These are phyloP conservation scores for Centruroides sculpturatus DNA, from an alignment of 1,140 invertebrate species.

Conservation along the genomic window DNA sequence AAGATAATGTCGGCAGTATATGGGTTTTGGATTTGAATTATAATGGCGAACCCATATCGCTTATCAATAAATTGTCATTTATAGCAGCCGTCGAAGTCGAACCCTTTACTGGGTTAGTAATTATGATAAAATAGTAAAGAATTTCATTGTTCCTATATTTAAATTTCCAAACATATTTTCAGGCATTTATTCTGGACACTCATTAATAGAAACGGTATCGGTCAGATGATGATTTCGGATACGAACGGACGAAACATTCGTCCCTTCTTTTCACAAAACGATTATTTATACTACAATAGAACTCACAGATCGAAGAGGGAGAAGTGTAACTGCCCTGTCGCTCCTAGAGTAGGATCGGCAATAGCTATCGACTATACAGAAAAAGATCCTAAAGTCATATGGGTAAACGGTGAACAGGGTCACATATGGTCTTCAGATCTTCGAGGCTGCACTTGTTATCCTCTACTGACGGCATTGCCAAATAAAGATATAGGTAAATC, in stretches of 20 bases:
- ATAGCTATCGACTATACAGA: constrained; percentile 50
- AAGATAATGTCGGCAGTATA: constrained; percentile 29
- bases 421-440: constrained; percentile 48
- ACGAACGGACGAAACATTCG: constrained; percentile 38
- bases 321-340: constrained; percentile 40
- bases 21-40: constrained; percentile 42
- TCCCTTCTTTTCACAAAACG: constrained; percentile 37
- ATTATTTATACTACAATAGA: neutral
- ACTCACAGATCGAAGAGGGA: neutral
- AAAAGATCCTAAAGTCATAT: constrained; percentile 43
- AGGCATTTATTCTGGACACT: constrained; percentile 61
- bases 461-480: constrained; percentile 34
- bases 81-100: constrained; percentile 50
- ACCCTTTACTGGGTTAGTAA: constrained; percentile 46
- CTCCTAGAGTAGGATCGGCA: constrained; percentile 39
- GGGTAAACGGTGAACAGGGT: constrained; percentile 41
- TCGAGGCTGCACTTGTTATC: constrained; percentile 47
- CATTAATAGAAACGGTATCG: constrained; percentile 33
- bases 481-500: constrained; percentile 13
- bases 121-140: no score
- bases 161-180: constrained; percentile 19
- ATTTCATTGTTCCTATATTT: no score
- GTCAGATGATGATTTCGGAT: constrained; percentile 45
- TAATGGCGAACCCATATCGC: constrained; percentile 28
- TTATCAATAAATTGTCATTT: constrained; percentile 30